Conservation (phyloP, 2,888 invertebrate genomes). For the Hofmannophila pseudospretella region DNA sequence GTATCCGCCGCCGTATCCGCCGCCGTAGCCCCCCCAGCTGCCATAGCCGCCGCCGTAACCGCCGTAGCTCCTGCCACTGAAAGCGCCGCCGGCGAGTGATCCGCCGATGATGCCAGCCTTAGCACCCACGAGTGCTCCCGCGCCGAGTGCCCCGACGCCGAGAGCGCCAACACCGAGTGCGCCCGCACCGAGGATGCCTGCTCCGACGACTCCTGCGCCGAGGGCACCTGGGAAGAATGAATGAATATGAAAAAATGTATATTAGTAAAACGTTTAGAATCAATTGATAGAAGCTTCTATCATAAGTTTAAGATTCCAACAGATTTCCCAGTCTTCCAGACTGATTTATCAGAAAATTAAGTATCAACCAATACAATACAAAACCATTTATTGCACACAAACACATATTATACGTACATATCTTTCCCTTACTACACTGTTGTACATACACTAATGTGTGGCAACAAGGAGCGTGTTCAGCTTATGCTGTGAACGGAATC, state of each 20-base stretch:
- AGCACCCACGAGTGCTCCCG: slow-evolving; percentile 30
- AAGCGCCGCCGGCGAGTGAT: slow-evolving; percentile 42
- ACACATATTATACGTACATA: no score
- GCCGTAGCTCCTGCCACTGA: slow-evolving; percentile 37
- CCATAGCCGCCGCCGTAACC: slow-evolving; percentile 15
- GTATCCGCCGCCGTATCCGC: slow-evolving; percentile 15
- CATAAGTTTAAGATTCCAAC: no score
- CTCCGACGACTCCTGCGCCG: slow-evolving; percentile 35
- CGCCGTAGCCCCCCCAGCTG: slow-evolving; percentile 16
- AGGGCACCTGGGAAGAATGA: not conserved
- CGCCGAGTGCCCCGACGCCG: slow-evolving; percentile 40
- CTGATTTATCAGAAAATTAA: no score
- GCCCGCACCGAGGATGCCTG: slow-evolving; percentile 37
- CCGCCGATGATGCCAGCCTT: slow-evolving; percentile 59
- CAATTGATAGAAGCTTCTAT: no score
- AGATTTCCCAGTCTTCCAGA: no score
- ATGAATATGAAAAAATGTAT: not conserved
- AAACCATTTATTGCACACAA: no score
- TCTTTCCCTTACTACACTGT: no score
- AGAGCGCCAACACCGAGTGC: slow-evolving; percentile 45
- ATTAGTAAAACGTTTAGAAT: no score
- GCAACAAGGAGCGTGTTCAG: no score
- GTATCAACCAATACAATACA: no score
- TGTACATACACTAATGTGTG: no score
- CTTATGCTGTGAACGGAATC: no score